Conservation (phyloP, 2,888 invertebrate species). For the Heliconius cydno region DNA sequence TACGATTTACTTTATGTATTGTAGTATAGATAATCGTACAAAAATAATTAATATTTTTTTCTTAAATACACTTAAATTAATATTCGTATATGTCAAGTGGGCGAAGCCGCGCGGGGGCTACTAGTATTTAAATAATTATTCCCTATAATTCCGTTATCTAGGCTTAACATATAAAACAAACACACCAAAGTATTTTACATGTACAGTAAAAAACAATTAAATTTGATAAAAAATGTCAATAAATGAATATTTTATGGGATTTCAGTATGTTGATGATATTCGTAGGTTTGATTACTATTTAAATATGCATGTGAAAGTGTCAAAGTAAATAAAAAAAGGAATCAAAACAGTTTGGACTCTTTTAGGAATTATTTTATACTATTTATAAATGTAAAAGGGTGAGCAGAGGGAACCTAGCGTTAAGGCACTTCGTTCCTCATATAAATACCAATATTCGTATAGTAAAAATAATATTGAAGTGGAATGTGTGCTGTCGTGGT, state of each 20-base stretch:
- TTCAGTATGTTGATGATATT: not conserved
- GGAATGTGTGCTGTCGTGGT: no score
- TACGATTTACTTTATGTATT: no score
- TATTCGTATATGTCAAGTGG: no score
- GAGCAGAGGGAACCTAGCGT: not conserved
- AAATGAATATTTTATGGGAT: not conserved
- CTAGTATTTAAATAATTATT: not conserved
- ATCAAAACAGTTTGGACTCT: not conserved
- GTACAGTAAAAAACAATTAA: not conserved
- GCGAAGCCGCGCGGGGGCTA: no score
- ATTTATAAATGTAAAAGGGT: not conserved
- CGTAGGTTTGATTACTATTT: conserved; percentile 1
- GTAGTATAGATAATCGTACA: no score
- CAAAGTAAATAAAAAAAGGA: not conserved
- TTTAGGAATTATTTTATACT: no score
- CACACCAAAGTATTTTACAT: not conserved
- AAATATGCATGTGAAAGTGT: conserved; percentile 2
- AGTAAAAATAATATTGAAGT: no score
- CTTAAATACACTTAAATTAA: no score
- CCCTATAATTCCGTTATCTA: not conserved
- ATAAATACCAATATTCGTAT: no score
- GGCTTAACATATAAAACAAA: not conserved
- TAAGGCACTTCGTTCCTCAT: not conserved
- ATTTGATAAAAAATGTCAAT: conserved; percentile 8
- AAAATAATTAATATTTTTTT: no score